Evolutionary conservation across 1,140 invertebrate genomes (phyloP), one percentile per base, ranked within the genome.

Genomic region (Scaptomyza pallida): DNA sequence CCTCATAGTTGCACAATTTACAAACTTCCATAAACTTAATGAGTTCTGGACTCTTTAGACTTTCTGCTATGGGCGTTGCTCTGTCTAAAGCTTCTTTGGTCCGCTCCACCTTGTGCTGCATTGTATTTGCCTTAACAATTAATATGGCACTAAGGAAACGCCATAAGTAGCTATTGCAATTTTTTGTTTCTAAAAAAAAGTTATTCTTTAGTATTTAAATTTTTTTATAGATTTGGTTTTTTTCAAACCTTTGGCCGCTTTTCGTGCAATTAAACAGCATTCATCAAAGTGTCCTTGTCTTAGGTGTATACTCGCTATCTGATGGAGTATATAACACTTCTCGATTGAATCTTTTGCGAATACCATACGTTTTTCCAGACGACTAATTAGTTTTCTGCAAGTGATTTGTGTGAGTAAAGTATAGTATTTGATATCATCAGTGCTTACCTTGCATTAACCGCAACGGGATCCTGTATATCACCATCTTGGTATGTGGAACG

Each of bases 401-500:
- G 2, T 10, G 4, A n/a, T 19, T 9, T 52, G 3, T 16, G 4
- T 37, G 33, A 30, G 30, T 15, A 26, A n/a, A 1, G 19, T n/a
- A 21, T n/a, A 21, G 3, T 47, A 1, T 9, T 2, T 47, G 19
- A 4, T 9, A 4, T 4, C 1, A 4, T 37, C 12, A 5, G 33
- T 3, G 2, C 33, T 40, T 51, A 61, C 57, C 48, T 41, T 10
- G 43, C 62, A 0, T 47, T 69, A 19, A 33, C 12, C 3, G 61
- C 70, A 26, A 16, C 35, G 0, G 59, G 45, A 74, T 81, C 78
- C 2, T 44, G 26, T 4, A 35, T 10, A 44, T 85, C 69, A 0
- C 69, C 68, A 13, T 63, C 68, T 5, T 43, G 44, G 21, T 80
- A 63, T 0, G 89, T 90, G 4, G 82, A 81, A 6, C 88, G 81